These are phyloP conservation scores for Trisateles emortualis DNA, from an alignment of 2,888 invertebrate genomes.

Conservation along the genomic window DNA sequence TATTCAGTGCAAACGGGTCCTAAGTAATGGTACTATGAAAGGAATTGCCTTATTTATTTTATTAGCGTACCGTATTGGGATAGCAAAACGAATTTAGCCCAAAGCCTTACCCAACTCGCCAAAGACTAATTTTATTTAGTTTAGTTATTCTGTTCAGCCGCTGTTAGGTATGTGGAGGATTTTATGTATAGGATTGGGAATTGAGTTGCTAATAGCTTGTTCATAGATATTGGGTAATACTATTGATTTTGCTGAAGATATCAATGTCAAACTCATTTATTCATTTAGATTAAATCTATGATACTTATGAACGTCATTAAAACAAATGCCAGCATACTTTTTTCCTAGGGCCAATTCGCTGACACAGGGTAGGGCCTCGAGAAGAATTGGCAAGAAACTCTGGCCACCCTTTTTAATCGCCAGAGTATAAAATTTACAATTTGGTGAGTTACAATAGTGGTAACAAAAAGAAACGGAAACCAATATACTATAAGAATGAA, in stretches of 20 bases:
- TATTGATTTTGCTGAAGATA: neutral
- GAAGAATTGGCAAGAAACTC: too few relatives aligned
- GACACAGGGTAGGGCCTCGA: too few relatives aligned
- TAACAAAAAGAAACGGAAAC: too few relatives aligned
- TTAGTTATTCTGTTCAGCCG: constrained; percentile 2
- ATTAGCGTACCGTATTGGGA: constrained; percentile 50
- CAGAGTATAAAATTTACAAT: too few relatives aligned
- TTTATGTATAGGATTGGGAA: neutral
- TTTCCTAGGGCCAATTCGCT: too few relatives aligned
- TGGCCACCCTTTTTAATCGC: too few relatives aligned
- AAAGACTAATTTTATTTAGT: constrained; percentile 2
- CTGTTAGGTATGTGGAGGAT: neutral
- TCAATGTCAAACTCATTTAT: too few relatives aligned
- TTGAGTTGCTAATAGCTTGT: neutral
- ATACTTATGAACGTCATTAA: too few relatives aligned
- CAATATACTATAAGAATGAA: too few relatives aligned
- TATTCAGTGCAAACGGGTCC: constrained; percentile 46
- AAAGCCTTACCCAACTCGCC: neutral
- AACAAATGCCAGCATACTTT: too few relatives aligned
- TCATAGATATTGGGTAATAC: neutral
- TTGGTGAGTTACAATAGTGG: too few relatives aligned
- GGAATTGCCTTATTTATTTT: constrained; percentile 56
- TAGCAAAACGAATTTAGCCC: constrained; percentile 4
- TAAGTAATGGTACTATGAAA: constrained; percentile 44
- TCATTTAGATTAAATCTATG: too few relatives aligned